Base-by-base conservation (phyloP, 2,797 vertebrate genomes). In the Hydrocynus forskahlii region DNA sequence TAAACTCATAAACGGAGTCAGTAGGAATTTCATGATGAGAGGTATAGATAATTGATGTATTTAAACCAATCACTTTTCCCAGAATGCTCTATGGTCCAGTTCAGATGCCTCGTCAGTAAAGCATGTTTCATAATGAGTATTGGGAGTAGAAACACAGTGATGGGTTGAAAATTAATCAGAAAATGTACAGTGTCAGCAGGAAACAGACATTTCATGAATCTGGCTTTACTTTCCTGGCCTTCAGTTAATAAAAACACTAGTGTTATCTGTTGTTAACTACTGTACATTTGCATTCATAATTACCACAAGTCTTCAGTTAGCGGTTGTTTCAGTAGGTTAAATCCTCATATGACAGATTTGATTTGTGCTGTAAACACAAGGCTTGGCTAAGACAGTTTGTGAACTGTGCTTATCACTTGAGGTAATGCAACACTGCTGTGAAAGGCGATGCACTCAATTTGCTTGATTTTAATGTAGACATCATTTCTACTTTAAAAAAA, bases 311-410 rank as follows among this genome's bases (percentile, higher is more conserved):
- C 29, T 60, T 79, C 75, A 45, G 62, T 38, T 59, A 67, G 63
- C 25, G 38, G 38, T 59, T 40, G 68, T 45, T 64, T 75, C 43
- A 66, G 63, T 69, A 7, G 29, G 66, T 63, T 63, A 45, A 79
- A 52, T 82, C 45, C 70, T 67, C 60, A 67, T 55, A 52, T 76
- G 85, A 75, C 74, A 5, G 62, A 80, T 77, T 67, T 76, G 63
- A 71, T 81, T 50, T 62, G 54, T 57, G 70, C 68, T 66, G 75
- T 55, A 57, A 80, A 76, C 55, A 55, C 69, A 62, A 75, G 75
- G 75, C 55, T 69, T n/a, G 62, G 29, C 64, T 73, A 59, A 68
- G 63, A 81, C 62, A 75, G 52, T 75, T 79, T 79, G 70, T 69
- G 62, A 35, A 55, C 67, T 62, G 62, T 54, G 71, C 76, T 74